Conservation (phyloP, 2,888 invertebrate species). For the Parasteatoda lunata region DNA sequence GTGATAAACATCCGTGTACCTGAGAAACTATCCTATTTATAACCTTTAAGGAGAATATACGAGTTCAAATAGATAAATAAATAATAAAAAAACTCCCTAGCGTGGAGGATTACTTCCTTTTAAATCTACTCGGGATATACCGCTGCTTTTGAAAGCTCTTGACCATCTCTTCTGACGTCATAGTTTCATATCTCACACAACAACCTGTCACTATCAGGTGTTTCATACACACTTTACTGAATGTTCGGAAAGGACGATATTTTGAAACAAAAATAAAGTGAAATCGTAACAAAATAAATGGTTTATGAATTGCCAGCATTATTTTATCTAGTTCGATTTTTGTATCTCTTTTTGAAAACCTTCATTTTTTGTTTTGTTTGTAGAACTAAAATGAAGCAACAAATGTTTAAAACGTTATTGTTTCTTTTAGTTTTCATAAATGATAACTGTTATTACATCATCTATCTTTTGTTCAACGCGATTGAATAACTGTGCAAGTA, state of each 20-base stretch:
- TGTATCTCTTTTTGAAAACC: too few species aligned
- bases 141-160: slow-evolving; percentile 22
- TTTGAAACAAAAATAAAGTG: slow-evolving; percentile 26
- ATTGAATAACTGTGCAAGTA: too few species aligned
- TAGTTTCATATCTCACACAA: slow-evolving; percentile 52
- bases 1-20: too few species aligned
- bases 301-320: slow-evolving; percentile 18
- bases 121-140: slow-evolving; percentile 20
- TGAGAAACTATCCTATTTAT: too few species aligned
- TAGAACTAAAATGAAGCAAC: too few species aligned
- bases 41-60: too few species aligned
- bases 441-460: too few species aligned
- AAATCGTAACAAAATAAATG: slow-evolving; percentile 24
- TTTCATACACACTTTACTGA: slow-evolving; percentile 27
- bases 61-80: too few species aligned
- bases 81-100: neutral
- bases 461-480: too few species aligned
- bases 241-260: neutral
- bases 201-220: slow-evolving; percentile 57
- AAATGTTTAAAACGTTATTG: too few species aligned
- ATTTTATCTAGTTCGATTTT: neutral
- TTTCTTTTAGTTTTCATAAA: too few species aligned
- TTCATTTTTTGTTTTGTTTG: too few species aligned
- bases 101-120: slow-evolving; percentile 31
- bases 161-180: slow-evolving; percentile 55